Evolutionary conservation across 2,797 vertebrate species (phyloP), one percentile per base, ranked within the genome.

Genomic region (Basileuterus tristriatus): DNA sequence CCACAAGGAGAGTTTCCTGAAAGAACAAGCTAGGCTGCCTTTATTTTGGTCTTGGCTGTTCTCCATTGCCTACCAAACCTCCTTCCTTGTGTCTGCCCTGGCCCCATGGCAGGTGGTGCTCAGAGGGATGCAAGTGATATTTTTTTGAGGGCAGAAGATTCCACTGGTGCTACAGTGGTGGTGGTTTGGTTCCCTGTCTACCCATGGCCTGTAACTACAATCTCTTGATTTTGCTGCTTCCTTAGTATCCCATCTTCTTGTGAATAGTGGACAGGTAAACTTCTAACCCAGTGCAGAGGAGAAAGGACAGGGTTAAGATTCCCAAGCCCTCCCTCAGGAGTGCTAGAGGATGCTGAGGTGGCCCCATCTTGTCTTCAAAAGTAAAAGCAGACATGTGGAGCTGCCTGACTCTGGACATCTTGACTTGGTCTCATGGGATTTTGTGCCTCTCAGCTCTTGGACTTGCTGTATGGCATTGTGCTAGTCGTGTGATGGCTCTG

Each of bases 91-190:
- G 71, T 9, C 16, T 49, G 19, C 9, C 52, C 9, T 55, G 49
- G 32, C 11, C 11, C 12, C 0, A 6, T 15, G 23, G 44, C 37
- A 21, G 34, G 15, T 43, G 29, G 6, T 81, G 22, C 44, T 63
- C 32, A 29, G 36, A 50, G 39, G 12, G 29, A 18, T 34, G 27
- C 22, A 36, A n/a, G 14, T 1, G 3, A 18, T 13, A 1, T 30
- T 69, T 9, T 9, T 9, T 13, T 47, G 47, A 30, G 68, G 20
- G 5, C 27, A 62, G 60, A 63, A 56, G 22, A 8, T 30, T 37
- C 39, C 0, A 0, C 37, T 58, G 32, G 18, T 69, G 37, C 15
- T 3, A 0, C 36, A 41, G 36, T 1, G 3, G 6, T 75, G 32
- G 23, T 0, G 1, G 3, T 22, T 56, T 83, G 11, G 32, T 80